Evolutionary conservation across 2,888 invertebrate genomes (phyloP).

Genomic region (Drosophila anomalipes): DNA sequence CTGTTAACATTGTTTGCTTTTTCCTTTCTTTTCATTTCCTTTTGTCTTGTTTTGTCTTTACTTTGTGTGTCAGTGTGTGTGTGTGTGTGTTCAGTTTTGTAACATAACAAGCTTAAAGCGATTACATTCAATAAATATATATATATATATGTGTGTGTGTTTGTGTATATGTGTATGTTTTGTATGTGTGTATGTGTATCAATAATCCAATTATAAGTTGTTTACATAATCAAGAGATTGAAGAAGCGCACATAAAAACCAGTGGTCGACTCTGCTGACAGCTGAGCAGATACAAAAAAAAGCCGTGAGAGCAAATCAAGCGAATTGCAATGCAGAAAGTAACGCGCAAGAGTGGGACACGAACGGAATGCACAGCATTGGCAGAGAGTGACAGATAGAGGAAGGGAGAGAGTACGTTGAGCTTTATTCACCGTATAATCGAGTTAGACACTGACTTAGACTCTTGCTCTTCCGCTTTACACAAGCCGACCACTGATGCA

Average conservation of each 20-base stretch:
- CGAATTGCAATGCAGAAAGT: background rate
- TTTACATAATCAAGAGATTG: constrained; percentile 13
- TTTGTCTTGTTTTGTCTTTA: constrained; percentile 8
- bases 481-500: background rate
- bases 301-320: background rate
- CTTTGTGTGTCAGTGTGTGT: constrained; percentile 26
- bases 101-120: constrained; percentile 59
- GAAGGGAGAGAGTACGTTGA: background rate
- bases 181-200: constrained; percentile 14
- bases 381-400: background rate
- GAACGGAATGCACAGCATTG: background rate
- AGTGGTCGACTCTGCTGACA: constrained; percentile 3
- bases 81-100: constrained; percentile 24
- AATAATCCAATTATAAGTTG: constrained; percentile 45
- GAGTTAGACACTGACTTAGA: background rate
- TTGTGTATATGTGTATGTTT: background rate
- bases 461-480: background rate
- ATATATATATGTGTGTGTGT: background rate
- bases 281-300: background rate
- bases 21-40: constrained; percentile 13
- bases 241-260: constrained; percentile 15
- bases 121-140: constrained; percentile 52
- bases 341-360: background rate
- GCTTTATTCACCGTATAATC: background rate
- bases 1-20: constrained; percentile 71